These are phyloP conservation scores for Aurelia aurita complex sp. Pacific DNA, from an alignment of 30 jellyfish, hydroid and myxozoan genomes.

Conservation along the genomic window DNA sequence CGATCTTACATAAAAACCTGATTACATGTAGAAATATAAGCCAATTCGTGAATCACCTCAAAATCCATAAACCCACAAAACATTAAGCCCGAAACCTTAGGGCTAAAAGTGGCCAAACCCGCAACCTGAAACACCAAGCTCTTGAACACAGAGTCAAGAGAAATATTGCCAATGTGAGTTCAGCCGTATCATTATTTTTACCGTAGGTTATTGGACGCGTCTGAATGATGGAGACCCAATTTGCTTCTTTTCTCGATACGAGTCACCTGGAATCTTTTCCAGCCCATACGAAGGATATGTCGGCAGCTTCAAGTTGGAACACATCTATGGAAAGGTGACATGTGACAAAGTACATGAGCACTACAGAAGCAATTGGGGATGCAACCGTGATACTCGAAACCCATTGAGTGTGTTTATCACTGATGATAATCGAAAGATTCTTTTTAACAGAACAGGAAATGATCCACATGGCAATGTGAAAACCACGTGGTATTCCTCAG, in stretches of 20 bases:
- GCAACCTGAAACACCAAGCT: neutral
- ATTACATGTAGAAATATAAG: too few relatives aligned
- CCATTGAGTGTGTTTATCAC: conserved; percentile 66
- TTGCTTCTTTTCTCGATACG: conserved; percentile 51
- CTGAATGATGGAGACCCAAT: conserved; percentile 51
- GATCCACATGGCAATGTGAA: conserved; percentile 63
- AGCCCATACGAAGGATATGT: conserved; percentile 72
- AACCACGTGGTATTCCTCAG: conserved; percentile 56
- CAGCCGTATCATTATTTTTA: neutral
- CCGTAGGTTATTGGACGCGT: conserved; percentile 71
- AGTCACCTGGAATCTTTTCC: conserved; percentile 58
- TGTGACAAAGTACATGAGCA: conserved; percentile 36
- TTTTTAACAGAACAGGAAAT: conserved; percentile 68
- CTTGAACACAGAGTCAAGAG: neutral
- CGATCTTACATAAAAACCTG: too few relatives aligned
- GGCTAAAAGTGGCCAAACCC: too few relatives aligned
- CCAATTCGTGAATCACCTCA: too few relatives aligned
- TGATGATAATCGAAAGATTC: conserved; percentile 10
- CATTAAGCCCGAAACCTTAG: too few relatives aligned
- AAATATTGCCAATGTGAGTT: neutral
- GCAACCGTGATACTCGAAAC: conserved; percentile 36
- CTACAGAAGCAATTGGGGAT: conserved; percentile 71
- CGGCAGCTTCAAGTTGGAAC: conserved; percentile 70
- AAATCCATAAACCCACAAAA: too few relatives aligned
- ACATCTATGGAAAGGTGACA: conserved; percentile 58